Conservation (phyloP, 2,888 invertebrate genomes). For the Synanthedon myopaeformis region DNA sequence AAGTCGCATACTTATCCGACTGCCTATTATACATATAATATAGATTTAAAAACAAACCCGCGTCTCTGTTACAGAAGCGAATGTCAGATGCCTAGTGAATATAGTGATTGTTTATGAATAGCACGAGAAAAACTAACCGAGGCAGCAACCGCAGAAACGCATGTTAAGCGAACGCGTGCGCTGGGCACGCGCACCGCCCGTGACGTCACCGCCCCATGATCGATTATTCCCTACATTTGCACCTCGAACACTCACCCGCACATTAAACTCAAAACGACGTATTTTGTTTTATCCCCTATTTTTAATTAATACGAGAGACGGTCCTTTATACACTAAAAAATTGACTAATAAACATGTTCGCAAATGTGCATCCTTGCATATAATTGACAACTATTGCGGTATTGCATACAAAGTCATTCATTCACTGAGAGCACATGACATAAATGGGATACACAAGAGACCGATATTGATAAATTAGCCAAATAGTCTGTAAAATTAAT, state of each 20-base stretch:
- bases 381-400: not conserved
- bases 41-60: not conserved
- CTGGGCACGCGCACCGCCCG: slow-evolving; percentile 34
- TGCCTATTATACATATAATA: too few species aligned
- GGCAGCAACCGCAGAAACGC: slow-evolving; percentile 66
- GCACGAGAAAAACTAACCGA: slow-evolving; percentile 37
- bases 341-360: too few species aligned
- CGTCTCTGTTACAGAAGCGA: not conserved
- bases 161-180: slow-evolving; percentile 50
- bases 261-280: slow-evolving; percentile 44
- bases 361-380: too few species aligned
- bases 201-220: slow-evolving; percentile 48
- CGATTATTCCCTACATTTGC: slow-evolving; percentile 20
- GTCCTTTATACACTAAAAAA: too few species aligned
- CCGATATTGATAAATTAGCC: not conserved
- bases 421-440: not conserved
- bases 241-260: slow-evolving; percentile 50
- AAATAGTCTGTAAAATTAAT: too few species aligned
- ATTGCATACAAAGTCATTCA: not conserved
- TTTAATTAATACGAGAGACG: not conserved
- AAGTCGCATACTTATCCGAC: too few species aligned
- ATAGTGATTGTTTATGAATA: not conserved
- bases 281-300: slow-evolving; percentile 28
- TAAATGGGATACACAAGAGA: slow-evolving; percentile 4
- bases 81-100: not conserved